A percentile compares a stretch with the other conserved stretches of the same genome.
Conservation (phyloP, 2,797 vertebrate species). For the Capromys pilorides region DNA sequence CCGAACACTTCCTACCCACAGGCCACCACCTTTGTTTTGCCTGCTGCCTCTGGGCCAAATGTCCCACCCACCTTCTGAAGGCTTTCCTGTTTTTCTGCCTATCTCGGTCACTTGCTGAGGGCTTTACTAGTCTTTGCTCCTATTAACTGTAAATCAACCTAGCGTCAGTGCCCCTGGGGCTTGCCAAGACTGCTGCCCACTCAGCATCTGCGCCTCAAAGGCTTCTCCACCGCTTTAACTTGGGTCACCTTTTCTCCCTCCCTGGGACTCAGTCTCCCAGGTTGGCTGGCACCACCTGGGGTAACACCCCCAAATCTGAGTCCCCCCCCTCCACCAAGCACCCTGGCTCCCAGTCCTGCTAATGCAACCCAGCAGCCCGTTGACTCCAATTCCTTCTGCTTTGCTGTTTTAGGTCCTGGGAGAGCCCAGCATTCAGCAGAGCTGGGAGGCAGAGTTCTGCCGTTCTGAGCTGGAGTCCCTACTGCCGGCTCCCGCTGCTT, state of each 20-base stretch:
- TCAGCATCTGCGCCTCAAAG: not conserved
- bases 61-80: slow-evolving; percentile 66
- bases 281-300: slow-evolving; percentile 47
- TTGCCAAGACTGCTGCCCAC: slow-evolving; percentile 24
- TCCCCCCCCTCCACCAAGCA: slow-evolving; percentile 1
- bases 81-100: slow-evolving; percentile 73
- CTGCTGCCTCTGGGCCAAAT: slow-evolving; percentile 56
- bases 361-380: slow-evolving; percentile 60
- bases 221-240: not conserved
- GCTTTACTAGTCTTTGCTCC: slow-evolving; percentile 77
- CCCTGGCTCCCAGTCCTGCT: slow-evolving; percentile 56
- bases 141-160: slow-evolving; percentile 48
- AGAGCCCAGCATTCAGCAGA: slow-evolving; percentile 67
- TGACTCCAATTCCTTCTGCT: slow-evolving; percentile 71
- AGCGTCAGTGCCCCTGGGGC: slow-evolving; percentile 57
- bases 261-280: not conserved
- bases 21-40: slow-evolving; percentile 32
- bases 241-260: slow-evolving; percentile 43
- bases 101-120: slow-evolving; percentile 32
- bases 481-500: slow-evolving; percentile 67
- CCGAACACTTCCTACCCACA: slow-evolving; percentile 7
- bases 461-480: slow-evolving; percentile 55
- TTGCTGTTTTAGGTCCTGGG: slow-evolving; percentile 73
- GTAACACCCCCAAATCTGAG: not conserved
- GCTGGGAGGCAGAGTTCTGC: slow-evolving; percentile 64